Base-by-base conservation (phyloP, 2,888 invertebrate genomes). In the Heliconius aoede region DNA sequence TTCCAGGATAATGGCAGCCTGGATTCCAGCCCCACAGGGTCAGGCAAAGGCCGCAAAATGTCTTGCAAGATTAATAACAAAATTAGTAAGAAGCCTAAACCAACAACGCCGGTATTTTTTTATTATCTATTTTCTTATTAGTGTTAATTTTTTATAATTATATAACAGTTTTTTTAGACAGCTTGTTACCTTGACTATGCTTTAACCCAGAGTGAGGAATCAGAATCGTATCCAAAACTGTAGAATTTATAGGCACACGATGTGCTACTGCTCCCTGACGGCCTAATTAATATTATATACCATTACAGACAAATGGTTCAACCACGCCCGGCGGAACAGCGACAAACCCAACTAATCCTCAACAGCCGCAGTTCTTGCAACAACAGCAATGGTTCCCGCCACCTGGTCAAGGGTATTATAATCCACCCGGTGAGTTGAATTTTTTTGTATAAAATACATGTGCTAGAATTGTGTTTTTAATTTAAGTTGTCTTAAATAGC, bases 11-110 rank as follows among this genome's bases (percentile, higher is more conserved):
- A 95, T 85, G 96, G 95, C 80, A 97, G 95, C 83, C 95, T 95
- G 83, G 97, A 96, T 86, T 97, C 95, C 85, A 96, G 95, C 79
- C 96, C 85, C 0, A 94, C 95, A 1, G 95, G 95, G n/a, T 92
- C 95, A 1, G 95, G 95, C 13, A 95, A 95, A 84, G 88, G 91
- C 1, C 94, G 95, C 46, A 89, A 90, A 76, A 89, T 90, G 75
- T 89, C 95, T 84, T 86, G 95, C 90, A 87, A 95, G 88, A 93
- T 89, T 89, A 95, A 91, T 81, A 96, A 95, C 86, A 90, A 85
- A 83, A 81, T 81, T 91, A 81, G 81, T 65, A 85, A 90, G 93
- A 92, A 93, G 94, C 92, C 91, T 83, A 93, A 92, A 92, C 89
- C 94, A 86, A 91, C 91, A 1, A 91, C 94, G 46, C 95, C 94